Base-by-base conservation (phyloP, 2,113 vertebrate species). In the Pristiophorus japonicus region DNA sequence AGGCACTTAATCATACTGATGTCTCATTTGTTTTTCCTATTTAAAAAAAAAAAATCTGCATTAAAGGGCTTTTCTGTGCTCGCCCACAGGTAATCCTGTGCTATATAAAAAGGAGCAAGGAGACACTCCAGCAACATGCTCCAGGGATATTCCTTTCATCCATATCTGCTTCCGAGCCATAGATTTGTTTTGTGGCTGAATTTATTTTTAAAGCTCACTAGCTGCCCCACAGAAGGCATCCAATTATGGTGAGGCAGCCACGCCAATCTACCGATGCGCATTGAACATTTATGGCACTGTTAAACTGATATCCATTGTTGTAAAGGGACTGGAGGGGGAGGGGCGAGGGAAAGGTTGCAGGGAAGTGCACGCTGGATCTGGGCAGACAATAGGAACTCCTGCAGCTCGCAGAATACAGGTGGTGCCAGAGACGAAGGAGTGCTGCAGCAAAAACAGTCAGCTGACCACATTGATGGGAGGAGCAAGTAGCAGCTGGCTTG, bases 1-100 rank as follows among this genome's bases (percentile, higher is more conserved):
- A 81, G 87, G 87, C 55, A 59, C 51, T 91, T 91, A 62, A 91
- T 59, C 87, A 91, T 59, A 59, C 10, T 91, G 55, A 91, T 55
- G 55, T n/a, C 27, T 65, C 55, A 38, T n/a, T 92, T 92, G 63
- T 38, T 38, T 92, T 92, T 63, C 18, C 34, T 63, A 38, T 70
- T 59, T n/a, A 18, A 2, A 94, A 70, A 92, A 70, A 92, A 18
- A 2, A 94, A 70, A 92, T 22, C 62, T 16, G 38, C 24, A 70
- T 67, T 30, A 2, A 70, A 94, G 10, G 11, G 7, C 27, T 51
- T 45, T 73, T 59, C 27, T 45, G 8, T 47, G 42, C 38, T 67
- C 14, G 2, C 38, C 63, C 12, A 59, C 65, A 94, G 65, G 63
- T 67, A 93, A 92, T 93, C 7, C 38, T 3, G 14, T 62, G 63